Evolutionary conservation across 2,888 invertebrate genomes (phyloP), one percentile per base, ranked within the genome.

Genomic region (Rhabditoides inermis): DNA sequence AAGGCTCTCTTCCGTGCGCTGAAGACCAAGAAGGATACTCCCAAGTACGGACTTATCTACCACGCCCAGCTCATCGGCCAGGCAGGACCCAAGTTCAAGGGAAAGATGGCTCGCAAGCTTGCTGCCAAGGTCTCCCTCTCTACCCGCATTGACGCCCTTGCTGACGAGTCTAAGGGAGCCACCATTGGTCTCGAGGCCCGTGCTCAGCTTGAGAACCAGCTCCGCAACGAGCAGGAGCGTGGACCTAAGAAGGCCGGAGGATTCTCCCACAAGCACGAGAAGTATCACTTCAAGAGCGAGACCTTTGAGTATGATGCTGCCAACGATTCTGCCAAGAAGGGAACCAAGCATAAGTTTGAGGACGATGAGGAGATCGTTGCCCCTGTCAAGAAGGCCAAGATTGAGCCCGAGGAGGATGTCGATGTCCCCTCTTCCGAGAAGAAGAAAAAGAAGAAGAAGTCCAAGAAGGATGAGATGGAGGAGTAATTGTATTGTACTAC

Each of bases 21-120:
- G 20, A 98, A 98, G 79, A 89, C 92, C 0, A 91, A 91, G 76
- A 88, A 90, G 75, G 91, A 95, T 76, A 98, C 98, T 0, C 98
- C 98, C 0, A 98, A 98, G 76, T 99, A 98, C 77, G 98, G 98
- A 81, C 81, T 99, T 39, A 90, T 99, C 61, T 99, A 94, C 77
- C 95, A 99, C 77, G 87, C 95, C 0, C 87, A 88, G 72, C 79
- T 98, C 20, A 86, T 98, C 6, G 90, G 91, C 0, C 89, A 90
- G 76, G 84, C 88, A 1, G 88, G 86, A 74, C 83, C 86, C 0
- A 89, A 88, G 77, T 86, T 90, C 68, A 98, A 98, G 78, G 95
- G 95, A 55, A 84, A 83, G 81, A 79, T 82, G 67, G 88, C 95
- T 0, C 83, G 98, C 69, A 95, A 94, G 85, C 80, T 99, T 67